Evolutionary conservation across 2,888 invertebrate genomes (phyloP), one percentile per base, ranked within the genome.

Genomic region (Hydraecia micacea): DNA sequence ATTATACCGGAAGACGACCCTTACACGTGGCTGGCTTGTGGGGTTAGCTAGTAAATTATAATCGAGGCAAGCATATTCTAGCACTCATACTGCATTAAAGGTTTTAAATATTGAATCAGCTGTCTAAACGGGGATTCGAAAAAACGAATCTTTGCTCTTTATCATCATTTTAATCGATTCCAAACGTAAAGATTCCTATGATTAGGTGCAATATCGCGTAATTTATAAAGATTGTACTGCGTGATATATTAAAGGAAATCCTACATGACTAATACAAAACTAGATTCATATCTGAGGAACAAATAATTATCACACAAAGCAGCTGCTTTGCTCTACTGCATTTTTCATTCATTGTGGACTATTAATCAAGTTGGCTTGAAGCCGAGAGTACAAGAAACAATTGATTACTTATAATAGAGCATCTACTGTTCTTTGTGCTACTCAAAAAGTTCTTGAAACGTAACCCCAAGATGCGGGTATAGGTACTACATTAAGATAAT

Each of bases 381-480:
- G 70, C 36, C 49, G 62, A 67, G 62, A 39, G n/a, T 65, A 80
- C 66, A 67, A 74, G 32, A 74, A 77, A 85, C 74, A 74, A 77
- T 74, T 74, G 73, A 69, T 55, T 63, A 21, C 39, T 62, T 67
- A 28, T 65, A 76, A 76, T 13, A 63, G 58, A 72, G 15, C 21
- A 49, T 55, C 13, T 67, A 67, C n/a, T 83, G 70, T 83, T 79
- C 58, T 72, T 67, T 79, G 36, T 75, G 15, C 32, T 76, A 52
- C 42, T 83, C 68, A 71, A 80, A 75, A 73, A 76, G 49, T 62
- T 83, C 62, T 72, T 73, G 52, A 66, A 84, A 84, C 74, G 18
- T 84, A 77, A 81, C 58, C 74, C 65, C 55, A 70, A 28, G 28
- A 77, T 81, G 81, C 80, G 76, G 80, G 80, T 70, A 49, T 65